Conservation (phyloP, 2,888 invertebrate species). For the Apodemia mormo region DNA sequence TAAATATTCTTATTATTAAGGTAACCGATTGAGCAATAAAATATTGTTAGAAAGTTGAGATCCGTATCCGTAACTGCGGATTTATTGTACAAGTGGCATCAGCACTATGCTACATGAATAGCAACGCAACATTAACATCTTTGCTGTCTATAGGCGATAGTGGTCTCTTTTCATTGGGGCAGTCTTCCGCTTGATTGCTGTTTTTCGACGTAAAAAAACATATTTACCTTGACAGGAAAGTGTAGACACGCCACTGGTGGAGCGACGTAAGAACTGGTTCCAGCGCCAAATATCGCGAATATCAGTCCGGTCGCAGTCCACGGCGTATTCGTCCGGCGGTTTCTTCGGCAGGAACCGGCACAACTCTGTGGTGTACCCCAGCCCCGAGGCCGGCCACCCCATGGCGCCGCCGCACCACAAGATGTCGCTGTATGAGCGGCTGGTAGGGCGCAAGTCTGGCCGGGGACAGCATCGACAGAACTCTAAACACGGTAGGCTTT, state of each 20-base stretch:
- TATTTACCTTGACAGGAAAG: constrained; percentile 85
- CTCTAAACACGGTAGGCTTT: constrained; percentile 82
- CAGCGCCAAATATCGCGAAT: constrained; percentile 92
- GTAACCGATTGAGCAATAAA: no score
- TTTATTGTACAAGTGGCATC: no score
- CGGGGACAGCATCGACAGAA: constrained; percentile 84
- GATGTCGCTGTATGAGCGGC: constrained; percentile 91
- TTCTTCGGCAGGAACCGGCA: constrained; percentile 89
- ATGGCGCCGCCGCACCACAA: constrained; percentile 80
- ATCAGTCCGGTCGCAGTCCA: constrained; percentile 92
- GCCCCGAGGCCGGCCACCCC: constrained; percentile 82
- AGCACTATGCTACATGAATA: no score
- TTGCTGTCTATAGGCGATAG: no score
- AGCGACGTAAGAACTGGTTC: constrained; percentile 93
- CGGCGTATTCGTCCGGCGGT: constrained; percentile 90
- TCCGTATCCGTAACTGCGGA: no score
- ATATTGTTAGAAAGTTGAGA: no score
- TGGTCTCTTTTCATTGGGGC: no score
- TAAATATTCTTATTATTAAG: no score
- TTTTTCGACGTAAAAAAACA: not conserved
- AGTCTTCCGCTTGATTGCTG: no score
- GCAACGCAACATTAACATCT: no score
- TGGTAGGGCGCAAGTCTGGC: constrained; percentile 91
- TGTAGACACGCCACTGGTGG: constrained; percentile 93
- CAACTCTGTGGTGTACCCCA: constrained; percentile 88